Base-by-base conservation (phyloP, 2,888 invertebrate genomes). In the Leucoma salicis region DNA sequence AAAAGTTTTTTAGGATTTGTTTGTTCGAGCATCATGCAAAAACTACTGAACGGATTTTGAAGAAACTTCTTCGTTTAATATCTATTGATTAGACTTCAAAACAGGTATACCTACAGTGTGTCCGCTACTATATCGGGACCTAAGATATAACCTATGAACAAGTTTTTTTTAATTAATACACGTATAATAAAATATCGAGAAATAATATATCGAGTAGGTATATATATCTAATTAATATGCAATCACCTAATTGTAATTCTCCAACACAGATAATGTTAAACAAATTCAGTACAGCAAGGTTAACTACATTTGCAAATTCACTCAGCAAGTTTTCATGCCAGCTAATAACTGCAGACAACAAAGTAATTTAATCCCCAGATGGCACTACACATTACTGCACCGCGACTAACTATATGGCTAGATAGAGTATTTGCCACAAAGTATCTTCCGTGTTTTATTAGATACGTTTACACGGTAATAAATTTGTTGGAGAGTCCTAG, bases 331-430 rank as follows among this genome's bases (percentile, higher is more conserved):
- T 61, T 31, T 37, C 34, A 36, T 33, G 34, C 37, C 15, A 14
- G 27, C 32, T 49, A 56, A 46, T 48, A 36, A 48, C 46, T 34
- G 13, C 32, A 39, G 46, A 40, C 15, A 40, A 54, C 51, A 50
- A 57, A 54, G 46, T 54, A 35, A 46, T 45, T 57, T 60, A 46
- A 53, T 42, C 50, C 45, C 55, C 63, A 59, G 61, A 55, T 63
- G 56, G 50, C 42, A 48, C 45, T 51, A 51, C 40, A 42, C 47
- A 49, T 50, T 51, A 45, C 34, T 54, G 53, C 51, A 48, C 32
- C 34, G 42, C 50, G 48, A 49, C 52, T 50, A 56, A 56, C 55
- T 50, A 50, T 45, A 39, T 43, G 35, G 33, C 53, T 49, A 57
- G 39, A 49, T 34, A 56, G 57, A 57, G 53, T 57, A 57, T 64